A percentile compares a stretch with the other conserved stretches of the same genome.
Evolutionary conservation across 2,797 vertebrate species (phyloP).

Genomic region (Selene dorsalis): DNA sequence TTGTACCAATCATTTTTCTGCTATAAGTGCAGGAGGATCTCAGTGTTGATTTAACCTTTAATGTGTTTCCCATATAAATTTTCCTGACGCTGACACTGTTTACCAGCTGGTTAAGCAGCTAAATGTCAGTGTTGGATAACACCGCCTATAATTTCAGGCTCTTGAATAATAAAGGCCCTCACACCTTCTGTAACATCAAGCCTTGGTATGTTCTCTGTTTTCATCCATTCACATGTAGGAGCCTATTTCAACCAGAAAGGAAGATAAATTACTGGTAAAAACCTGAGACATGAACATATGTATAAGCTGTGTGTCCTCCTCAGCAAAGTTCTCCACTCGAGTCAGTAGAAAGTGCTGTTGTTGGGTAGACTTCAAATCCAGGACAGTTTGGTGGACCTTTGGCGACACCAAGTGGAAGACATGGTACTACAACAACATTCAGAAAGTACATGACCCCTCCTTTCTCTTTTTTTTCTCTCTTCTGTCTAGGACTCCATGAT

Average conservation of each 20-base stretch:
- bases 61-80: not conserved
- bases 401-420: conserved; percentile 56
- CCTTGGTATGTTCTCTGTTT: not conserved
- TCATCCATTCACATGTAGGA: not conserved
- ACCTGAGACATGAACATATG: conserved; percentile 4
- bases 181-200: not conserved
- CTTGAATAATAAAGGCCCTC: too few relatives aligned
- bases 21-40: not conserved
- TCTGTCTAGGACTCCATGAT: not conserved
- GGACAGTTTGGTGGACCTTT: conserved; percentile 52
- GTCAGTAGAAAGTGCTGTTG: conserved; percentile 49
- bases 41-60: not conserved
- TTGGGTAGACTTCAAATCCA: conserved; percentile 65
- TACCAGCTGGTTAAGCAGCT: not conserved
- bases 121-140: not conserved
- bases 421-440: conserved; percentile 18
- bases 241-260: not conserved
- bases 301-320: not conserved
- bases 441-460: too few relatives aligned
- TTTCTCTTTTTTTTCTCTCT: not conserved
- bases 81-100: not conserved
- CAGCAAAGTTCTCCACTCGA: conserved; percentile 8
- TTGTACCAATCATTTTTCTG: not conserved
- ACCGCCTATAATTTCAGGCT: not conserved
- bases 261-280: conserved; percentile 5